phyloP scores from a whole-genome alignment of 2,797 vertebrate species.

The Podarcis lilfordi region DNA sequence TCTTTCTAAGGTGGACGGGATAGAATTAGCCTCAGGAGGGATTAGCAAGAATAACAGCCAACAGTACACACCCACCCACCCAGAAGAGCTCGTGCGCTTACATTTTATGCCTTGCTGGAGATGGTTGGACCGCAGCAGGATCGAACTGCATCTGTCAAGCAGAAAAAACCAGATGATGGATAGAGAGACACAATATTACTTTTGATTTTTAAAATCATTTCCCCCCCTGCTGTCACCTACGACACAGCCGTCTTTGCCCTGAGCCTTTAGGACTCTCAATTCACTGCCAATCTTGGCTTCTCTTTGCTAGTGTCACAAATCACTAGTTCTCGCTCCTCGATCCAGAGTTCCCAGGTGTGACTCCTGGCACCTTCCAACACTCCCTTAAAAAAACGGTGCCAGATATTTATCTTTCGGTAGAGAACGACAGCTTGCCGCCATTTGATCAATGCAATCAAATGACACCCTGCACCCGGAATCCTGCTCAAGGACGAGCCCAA shows the following conservation, averaged over 20 bases:
- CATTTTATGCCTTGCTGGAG: neutral
- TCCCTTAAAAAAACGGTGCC: neutral
- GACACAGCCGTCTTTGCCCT: neutral
- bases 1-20: neutral
- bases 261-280: neutral
- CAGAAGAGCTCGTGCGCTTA: neutral
- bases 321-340: no score
- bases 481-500: no score
- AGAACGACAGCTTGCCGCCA: neutral
- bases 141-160: slow-evolving; percentile 25
- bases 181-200: no score
- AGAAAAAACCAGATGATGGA: neutral
- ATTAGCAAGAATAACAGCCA: slow-evolving; percentile 11
- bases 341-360: neutral
- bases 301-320: neutral
- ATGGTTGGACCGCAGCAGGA: neutral
- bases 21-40: slow-evolving; percentile 18
- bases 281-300: neutral
- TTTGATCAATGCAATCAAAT: neutral
- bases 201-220: neutral
- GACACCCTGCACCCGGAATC: neutral
- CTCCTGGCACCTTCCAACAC: no score
- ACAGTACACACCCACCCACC: neutral
- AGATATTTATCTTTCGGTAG: neutral
- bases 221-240: neutral